Base-by-base conservation (phyloP, 2,888 invertebrate species). In the Ischnus inquisitorius region DNA sequence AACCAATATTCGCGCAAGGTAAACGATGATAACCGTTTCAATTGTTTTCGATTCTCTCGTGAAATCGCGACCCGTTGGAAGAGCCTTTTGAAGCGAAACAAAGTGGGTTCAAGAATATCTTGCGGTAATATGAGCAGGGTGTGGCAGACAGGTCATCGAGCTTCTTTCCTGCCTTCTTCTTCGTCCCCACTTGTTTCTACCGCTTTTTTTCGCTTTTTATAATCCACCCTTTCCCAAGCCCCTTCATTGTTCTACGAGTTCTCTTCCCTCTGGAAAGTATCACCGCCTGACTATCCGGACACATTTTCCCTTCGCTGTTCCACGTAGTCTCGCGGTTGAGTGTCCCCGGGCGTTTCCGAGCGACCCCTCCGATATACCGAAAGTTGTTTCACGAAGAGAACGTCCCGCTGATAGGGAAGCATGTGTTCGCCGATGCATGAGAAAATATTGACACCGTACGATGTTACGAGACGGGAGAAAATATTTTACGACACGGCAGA, bases 31-130 rank as follows among this genome's bases (percentile, higher is more conserved):
- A 51, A 51, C 19, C 12, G 19, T 10, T 5, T n/a, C 8, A 51
- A 8, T 51, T 19, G 8, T 16, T 19, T 51, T 19, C 6, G 2
- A n/a, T 5, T n/a, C 19, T 51, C 16, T 19, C 6, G 51, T 16
- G 10, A 54, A 54, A 54, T 10, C 12, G 16, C 1, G 3, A 2
- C 51, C 19, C 51, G 51, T 10, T 54, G 16, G 3, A 8, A 54
- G 10, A 19, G 19, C 16, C 54, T 19, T 54, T 54, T 14, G 41
- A 4, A 88, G 85, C 86, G 83, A 87, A 90, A 88, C 84, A 88
- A 88, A 88, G 86, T 82, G 83, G 87, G 74, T 78, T 87, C 77
- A 84, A 80, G 77, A 86, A 64, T 64, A 77, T 71, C 60, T 85
- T 79, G 43, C 78, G 34, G 46, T 68, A n/a, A n/a, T n/a, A 64